phyloP scores from a whole-genome alignment of 2,797 vertebrate species.

The Ptychadena robeensis region DNA sequence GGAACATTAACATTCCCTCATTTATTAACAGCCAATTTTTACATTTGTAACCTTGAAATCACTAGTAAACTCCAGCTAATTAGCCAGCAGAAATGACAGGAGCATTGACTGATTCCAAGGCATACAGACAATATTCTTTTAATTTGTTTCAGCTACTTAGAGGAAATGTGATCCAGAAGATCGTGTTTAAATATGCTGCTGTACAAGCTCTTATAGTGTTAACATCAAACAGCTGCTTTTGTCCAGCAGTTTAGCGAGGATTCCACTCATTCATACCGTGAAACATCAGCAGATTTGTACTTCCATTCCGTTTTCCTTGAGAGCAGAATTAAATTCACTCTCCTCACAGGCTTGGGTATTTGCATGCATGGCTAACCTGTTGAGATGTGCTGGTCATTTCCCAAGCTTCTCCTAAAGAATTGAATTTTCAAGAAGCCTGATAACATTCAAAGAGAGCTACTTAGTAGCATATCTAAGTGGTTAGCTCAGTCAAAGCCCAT shows the following conservation, averaged over 20 bases:
- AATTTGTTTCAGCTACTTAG: slow-evolving; percentile 50
- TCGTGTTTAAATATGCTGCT: slow-evolving; percentile 41
- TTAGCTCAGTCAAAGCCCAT: slow-evolving; percentile 31
- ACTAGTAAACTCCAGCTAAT: slow-evolving; percentile 61
- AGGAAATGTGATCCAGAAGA: slow-evolving; percentile 57
- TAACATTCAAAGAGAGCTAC: slow-evolving; percentile 60
- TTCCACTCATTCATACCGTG: slow-evolving; percentile 24
- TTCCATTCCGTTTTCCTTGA: slow-evolving; percentile 46
- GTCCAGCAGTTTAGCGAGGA: slow-evolving; percentile 15
- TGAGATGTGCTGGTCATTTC: slow-evolving; percentile 19
- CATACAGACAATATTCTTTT: slow-evolving; percentile 33
- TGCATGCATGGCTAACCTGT: slow-evolving; percentile 51
- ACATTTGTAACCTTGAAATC: slow-evolving; percentile 61
- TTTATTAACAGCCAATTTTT: slow-evolving; percentile 58
- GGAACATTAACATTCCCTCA: slow-evolving; percentile 63
- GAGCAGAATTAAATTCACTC: slow-evolving; percentile 56
- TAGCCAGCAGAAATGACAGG: slow-evolving; percentile 54
- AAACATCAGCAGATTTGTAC: slow-evolving; percentile 40
- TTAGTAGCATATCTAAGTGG: slow-evolving; percentile 51
- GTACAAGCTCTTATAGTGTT: slow-evolving; percentile 3
- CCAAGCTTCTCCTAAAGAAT: slow-evolving; percentile 35
- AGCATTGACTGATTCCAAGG: slow-evolving; percentile 62
- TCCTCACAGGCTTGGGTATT: slow-evolving; percentile 58
- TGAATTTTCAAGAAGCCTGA: slow-evolving; percentile 62
- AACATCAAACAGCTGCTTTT: slow-evolving; percentile 41